These are phyloP conservation scores for Aculops lycopersici DNA, from an alignment of 1,140 invertebrate species.

Conservation along the genomic window DNA sequence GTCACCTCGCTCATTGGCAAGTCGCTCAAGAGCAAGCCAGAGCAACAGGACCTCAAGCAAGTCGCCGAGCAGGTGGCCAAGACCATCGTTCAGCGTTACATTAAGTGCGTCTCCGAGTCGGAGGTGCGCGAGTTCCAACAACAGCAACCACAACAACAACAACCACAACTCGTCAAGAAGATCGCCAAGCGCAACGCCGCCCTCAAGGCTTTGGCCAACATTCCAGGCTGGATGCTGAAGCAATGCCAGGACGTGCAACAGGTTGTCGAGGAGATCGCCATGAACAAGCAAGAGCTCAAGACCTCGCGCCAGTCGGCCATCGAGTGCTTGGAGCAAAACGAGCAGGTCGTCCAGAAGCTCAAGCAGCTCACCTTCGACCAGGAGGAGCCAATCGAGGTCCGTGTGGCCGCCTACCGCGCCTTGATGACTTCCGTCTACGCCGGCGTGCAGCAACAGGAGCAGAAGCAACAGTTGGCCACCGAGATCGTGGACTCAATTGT, in stretches of 20 bases:
- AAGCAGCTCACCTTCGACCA: neutral
- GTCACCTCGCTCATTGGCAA: neutral
- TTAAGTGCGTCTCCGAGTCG: too few relatives aligned
- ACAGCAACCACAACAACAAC: neutral
- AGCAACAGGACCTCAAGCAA: neutral
- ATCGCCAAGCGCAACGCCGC: neutral
- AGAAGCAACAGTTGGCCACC: too few relatives aligned
- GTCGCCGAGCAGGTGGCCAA: neutral
- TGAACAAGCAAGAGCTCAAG: neutral
- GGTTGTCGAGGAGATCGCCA: neutral
- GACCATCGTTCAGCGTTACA: neutral
- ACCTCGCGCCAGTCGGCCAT: neutral
- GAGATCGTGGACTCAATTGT: neutral
- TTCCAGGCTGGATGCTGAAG: neutral
- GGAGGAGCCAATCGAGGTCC: neutral
- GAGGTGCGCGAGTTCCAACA: too few relatives aligned
- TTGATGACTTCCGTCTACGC: neutral
- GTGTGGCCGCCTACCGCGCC: neutral
- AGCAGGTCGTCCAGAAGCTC: neutral
- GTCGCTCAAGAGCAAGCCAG: neutral
- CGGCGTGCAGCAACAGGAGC: too few relatives aligned
- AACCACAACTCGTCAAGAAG: neutral
- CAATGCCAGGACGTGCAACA: neutral
- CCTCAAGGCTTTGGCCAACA: neutral
- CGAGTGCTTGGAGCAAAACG: neutral